Conservation (phyloP, 2,113 vertebrate species). For the Fregata magnificens region DNA sequence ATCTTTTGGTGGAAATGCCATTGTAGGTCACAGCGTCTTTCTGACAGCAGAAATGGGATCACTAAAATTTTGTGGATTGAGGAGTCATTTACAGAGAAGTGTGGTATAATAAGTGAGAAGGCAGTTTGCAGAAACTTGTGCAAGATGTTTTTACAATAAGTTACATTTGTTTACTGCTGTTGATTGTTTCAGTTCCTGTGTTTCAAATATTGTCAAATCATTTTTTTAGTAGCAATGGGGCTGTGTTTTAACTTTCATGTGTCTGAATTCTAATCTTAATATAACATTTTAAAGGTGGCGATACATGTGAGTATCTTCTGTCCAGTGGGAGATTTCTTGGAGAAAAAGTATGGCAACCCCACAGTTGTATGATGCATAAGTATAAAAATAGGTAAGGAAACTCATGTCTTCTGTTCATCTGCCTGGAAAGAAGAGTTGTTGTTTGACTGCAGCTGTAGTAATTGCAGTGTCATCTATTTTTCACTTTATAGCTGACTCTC, state of each 20-base stretch:
- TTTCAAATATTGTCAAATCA: not conserved
- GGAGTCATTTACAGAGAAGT: not conserved
- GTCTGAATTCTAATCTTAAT: not conserved
- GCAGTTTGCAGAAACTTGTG: not conserved
- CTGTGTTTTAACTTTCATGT: not conserved
- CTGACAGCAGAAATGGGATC: not conserved
- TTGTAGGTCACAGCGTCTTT: not conserved
- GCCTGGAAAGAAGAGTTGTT: not conserved
- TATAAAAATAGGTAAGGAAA: conserved; percentile 90
- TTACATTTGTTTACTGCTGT: not conserved
- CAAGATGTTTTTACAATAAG: not conserved
- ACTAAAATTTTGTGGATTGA: not conserved
- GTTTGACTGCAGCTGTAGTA: not conserved
- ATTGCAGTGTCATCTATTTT: not conserved
- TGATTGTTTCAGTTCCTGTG: not conserved
- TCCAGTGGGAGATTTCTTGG: conserved; percentile 95
- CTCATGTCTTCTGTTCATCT: not conserved
- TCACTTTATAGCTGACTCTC: not conserved
- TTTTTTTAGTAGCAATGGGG: not conserved
- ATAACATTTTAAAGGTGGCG: conserved; percentile 77
- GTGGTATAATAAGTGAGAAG: not conserved
- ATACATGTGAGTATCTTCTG: conserved; percentile 94
- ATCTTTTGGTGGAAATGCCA: not conserved
- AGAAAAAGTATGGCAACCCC: conserved; percentile 94
- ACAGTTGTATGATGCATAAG: conserved; percentile 99